Evolutionary conservation across 2,888 invertebrate genomes (phyloP).

Genomic region (Heliconius ethilla): DNA sequence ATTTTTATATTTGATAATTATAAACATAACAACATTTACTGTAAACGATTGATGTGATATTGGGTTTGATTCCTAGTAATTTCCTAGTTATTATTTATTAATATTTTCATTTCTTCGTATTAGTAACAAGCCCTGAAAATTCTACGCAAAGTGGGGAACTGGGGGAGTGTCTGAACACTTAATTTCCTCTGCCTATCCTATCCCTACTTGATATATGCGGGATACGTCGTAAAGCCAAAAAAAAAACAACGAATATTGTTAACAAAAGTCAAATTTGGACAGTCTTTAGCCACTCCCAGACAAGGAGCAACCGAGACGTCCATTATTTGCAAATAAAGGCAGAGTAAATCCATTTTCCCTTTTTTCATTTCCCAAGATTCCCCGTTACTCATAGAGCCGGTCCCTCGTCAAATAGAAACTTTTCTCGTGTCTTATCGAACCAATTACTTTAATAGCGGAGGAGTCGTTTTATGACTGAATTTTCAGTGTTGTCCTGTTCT

Average conservation of each 20-base stretch:
- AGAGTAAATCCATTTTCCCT: constrained; percentile 64
- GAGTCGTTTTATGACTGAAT: constrained; percentile 57
- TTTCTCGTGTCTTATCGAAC: constrained; percentile 75
- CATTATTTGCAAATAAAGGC: constrained; percentile 63
- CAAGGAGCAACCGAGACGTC: constrained; percentile 48
- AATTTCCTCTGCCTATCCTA: too few species aligned
- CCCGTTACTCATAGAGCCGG: constrained; percentile 67
- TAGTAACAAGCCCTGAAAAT: too few species aligned
- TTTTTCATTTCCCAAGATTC: constrained; percentile 66
- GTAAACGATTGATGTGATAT: too few species aligned
- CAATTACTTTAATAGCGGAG: constrained; percentile 73
- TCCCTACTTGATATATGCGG: too few species aligned
- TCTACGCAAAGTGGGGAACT: too few species aligned
- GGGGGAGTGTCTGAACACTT: too few species aligned
- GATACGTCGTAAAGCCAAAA: too few species aligned
- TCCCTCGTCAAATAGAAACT: constrained; percentile 79
- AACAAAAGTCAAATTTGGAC: constrained; percentile 11
- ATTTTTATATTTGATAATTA: too few species aligned
- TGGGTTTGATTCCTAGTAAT: too few species aligned
- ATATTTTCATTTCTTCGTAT: too few species aligned
- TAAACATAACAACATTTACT: too few species aligned
- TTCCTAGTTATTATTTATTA: too few species aligned
- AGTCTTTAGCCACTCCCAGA: constrained; percentile 27
- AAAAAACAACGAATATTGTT: neutral
- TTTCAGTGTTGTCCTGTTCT: constrained; percentile 33